Conservation (phyloP, 1,140 invertebrate genomes). For the Gonatopus flavifemur region DNA sequence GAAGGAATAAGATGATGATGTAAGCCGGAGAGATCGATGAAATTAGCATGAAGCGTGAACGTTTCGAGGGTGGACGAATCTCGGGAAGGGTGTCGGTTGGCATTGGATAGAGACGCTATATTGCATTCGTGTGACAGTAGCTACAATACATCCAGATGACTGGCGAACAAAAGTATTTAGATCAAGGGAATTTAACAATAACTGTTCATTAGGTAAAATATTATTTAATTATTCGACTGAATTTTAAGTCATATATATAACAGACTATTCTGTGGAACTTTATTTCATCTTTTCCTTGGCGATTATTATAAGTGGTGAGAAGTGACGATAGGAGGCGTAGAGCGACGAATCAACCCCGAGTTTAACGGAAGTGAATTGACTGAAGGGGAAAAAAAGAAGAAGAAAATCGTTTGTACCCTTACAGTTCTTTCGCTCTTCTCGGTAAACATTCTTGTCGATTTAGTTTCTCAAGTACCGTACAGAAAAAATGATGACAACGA, state of each 20-base stretch:
- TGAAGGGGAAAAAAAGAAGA: slow-evolving; percentile 13
- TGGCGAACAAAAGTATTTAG: too few species aligned
- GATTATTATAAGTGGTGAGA: too few species aligned
- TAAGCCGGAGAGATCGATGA: slow-evolving; percentile 41
- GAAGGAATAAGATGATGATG: slow-evolving; percentile 21
- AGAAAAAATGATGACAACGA: not conserved
- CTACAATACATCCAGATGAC: too few species aligned
- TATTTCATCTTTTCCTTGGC: too few species aligned
- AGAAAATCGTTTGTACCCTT: slow-evolving; percentile 20
- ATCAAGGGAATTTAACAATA: too few species aligned
- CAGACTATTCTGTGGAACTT: too few species aligned
- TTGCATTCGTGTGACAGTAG: slow-evolving; percentile 39
- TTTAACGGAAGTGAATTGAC: slow-evolving; percentile 32
- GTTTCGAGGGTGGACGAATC: slow-evolving; percentile 25
- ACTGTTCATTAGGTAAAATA: too few species aligned
- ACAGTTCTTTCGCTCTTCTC: slow-evolving; percentile 11
- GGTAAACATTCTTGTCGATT: slow-evolving; percentile 1
- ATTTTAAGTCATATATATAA: too few species aligned
- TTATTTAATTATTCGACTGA: too few species aligned
- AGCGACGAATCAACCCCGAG: slow-evolving; percentile 17
- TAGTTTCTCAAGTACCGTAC: not conserved
- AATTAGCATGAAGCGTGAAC: slow-evolving; percentile 50
- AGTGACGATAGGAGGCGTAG: too few species aligned
- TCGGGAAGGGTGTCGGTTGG: slow-evolving; percentile 26
- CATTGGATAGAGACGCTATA: slow-evolving; percentile 53